phyloP scores from a whole-genome alignment of 2,888 invertebrate genomes.

The Sepioteuthis lessoniana region DNA sequence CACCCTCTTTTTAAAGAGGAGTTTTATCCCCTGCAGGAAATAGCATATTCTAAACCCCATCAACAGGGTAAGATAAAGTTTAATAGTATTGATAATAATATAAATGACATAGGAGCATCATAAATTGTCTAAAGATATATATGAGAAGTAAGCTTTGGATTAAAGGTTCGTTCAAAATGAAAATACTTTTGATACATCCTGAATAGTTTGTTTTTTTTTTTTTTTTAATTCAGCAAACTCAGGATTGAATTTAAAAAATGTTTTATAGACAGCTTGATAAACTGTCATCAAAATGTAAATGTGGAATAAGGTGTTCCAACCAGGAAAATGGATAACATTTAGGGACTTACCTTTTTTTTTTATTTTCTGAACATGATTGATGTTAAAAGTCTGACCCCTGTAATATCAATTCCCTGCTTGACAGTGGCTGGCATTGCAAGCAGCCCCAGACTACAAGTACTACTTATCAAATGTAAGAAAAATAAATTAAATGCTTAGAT shows the following conservation, averaged over 20 bases:
- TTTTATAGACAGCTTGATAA: not conserved
- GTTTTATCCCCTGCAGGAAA: no score
- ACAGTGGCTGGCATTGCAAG: constrained; percentile 20
- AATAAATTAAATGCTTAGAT: not conserved
- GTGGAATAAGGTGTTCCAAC: not conserved
- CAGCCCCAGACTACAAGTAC: not conserved
- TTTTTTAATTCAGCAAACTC: no score
- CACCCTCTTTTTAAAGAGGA: no score
- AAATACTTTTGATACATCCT: no score
- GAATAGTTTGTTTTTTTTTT: no score
- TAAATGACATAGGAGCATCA: no score
- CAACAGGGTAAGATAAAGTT: no score
- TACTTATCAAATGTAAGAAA: not conserved
- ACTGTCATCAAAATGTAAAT: constrained; percentile 24
- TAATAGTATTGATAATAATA: no score
- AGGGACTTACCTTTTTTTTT: not conserved
- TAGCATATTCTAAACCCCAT: no score
- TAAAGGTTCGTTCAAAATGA: no score
- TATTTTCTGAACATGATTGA: not conserved
- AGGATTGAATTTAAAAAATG: not conserved
- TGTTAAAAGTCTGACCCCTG: not conserved
- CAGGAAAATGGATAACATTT: not conserved
- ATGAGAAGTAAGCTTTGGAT: no score
- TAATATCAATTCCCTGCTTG: constrained; percentile 18
- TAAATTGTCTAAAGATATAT: no score